Percentiles rank a stretch among this genome's conserved stretches.
phyloP scores from a whole-genome alignment of 2,113 vertebrate species.

The Myanophis thanlyinensis region DNA sequence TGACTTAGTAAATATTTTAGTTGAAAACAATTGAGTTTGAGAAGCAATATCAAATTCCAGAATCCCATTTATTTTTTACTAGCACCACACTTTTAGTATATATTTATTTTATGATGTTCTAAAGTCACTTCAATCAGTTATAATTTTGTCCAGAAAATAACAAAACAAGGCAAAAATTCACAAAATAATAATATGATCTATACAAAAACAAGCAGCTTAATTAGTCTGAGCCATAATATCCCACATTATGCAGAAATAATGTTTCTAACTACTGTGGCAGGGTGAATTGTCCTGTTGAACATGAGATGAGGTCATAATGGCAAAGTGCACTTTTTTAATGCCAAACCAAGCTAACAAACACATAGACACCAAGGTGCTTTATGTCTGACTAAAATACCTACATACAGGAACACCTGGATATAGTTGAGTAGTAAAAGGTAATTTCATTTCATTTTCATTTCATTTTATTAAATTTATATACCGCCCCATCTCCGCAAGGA shows the following conservation, averaged over 20 bases:
- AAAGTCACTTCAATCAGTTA: background rate
- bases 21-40: background rate
- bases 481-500: too few relatives aligned
- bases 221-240: background rate
- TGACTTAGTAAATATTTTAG: background rate
- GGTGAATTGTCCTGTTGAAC: background rate
- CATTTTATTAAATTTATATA: too few relatives aligned
- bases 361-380: background rate
- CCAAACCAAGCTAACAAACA: background rate
- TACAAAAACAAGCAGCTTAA: background rate
- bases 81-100: background rate
- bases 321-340: background rate
- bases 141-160: background rate
- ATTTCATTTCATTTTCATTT: too few relatives aligned
- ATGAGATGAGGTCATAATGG: background rate
- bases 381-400: background rate
- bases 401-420: background rate
- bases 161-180: background rate
- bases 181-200: background rate
- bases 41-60: background rate
- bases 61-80: background rate
- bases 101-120: background rate
- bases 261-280: background rate
- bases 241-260: background rate
- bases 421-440: background rate